These are phyloP conservation scores for Gryon sp. DNA, from an alignment of 1,140 invertebrate genomes.

Conservation along the genomic window DNA sequence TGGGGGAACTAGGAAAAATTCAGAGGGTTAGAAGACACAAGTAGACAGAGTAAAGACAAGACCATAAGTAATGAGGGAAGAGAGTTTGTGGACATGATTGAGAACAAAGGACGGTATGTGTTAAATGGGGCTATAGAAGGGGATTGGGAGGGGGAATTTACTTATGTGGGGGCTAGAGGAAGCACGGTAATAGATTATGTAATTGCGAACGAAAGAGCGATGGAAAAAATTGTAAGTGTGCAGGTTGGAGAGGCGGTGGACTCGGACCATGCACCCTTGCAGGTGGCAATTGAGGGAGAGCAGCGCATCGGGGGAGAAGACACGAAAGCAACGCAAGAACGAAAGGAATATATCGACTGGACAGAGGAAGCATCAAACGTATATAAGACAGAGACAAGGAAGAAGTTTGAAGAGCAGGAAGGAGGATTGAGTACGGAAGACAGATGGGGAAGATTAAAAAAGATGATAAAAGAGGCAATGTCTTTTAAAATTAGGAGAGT, in stretches of 20 bases:
- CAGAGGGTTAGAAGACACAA: neutral
- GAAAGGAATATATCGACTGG: conserved; percentile 1
- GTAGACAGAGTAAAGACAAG: conserved; percentile 6
- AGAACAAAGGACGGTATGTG: conserved; percentile 2
- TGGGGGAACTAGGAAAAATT: neutral
- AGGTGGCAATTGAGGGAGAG: too few relatives aligned
- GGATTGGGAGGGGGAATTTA: conserved; percentile 38
- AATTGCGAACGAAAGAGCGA: neutral
- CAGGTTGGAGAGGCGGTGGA: conserved; percentile 14
- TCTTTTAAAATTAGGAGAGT: neutral
- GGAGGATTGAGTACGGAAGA: neutral
- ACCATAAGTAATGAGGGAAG: conserved; percentile 3
- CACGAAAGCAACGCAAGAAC: neutral
- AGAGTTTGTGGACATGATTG: neutral
- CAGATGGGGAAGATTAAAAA: neutral
- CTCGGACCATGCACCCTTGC: conserved; percentile 12
- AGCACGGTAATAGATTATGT: conserved; percentile 38
- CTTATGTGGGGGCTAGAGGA: conserved; percentile 16
- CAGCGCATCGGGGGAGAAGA: neutral
- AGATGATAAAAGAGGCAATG: neutral
- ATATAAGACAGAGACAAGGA: neutral
- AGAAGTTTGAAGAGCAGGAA: too few relatives aligned
- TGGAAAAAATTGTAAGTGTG: neutral
- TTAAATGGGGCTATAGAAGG: conserved; percentile 13
- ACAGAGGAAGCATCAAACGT: conserved; percentile 3